These are phyloP conservation scores for Caradrina clavipalpis DNA, from an alignment of 2,888 invertebrate genomes.

Conservation along the genomic window DNA sequence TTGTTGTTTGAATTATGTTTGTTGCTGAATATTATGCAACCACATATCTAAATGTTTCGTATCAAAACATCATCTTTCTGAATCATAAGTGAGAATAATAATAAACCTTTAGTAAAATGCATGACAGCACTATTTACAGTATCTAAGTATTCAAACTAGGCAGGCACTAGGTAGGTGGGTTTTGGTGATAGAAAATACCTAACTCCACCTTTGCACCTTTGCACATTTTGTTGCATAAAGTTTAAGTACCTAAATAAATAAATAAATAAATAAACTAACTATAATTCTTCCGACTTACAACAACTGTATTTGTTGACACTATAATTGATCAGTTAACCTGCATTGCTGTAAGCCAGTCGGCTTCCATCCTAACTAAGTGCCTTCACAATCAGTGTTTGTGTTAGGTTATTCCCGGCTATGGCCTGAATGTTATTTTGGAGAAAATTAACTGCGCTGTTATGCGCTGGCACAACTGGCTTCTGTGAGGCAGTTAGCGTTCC, in stretches of 20 bases:
- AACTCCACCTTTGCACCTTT: too few relatives aligned
- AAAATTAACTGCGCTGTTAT: constrained; percentile 53
- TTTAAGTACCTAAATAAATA: too few relatives aligned
- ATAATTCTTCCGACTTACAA: not conserved
- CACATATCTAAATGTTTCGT: constrained; percentile 11
- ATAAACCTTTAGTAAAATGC: too few relatives aligned
- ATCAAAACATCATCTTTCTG: too few relatives aligned
- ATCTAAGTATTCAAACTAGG: too few relatives aligned
- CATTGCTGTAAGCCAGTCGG: not conserved
- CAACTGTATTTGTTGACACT: not conserved
- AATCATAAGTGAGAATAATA: too few relatives aligned
- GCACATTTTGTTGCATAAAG: too few relatives aligned
- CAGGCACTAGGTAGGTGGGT: not conserved
- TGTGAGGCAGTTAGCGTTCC: constrained; percentile 39
- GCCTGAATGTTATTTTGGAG: constrained; percentile 34
- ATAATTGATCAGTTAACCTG: not conserved
- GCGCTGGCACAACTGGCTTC: constrained; percentile 40
- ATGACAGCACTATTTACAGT: too few relatives aligned
- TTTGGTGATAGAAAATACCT: too few relatives aligned
- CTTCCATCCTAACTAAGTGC: not conserved
- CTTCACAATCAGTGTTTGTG: constrained; percentile 4
- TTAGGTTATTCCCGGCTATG: constrained; percentile 10
- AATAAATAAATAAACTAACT: not conserved
- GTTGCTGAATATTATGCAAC: constrained; percentile 17
- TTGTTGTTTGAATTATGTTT: constrained; percentile 52